phyloP scores from a whole-genome alignment of 2,113 vertebrate species.

The Cathartes aura region DNA sequence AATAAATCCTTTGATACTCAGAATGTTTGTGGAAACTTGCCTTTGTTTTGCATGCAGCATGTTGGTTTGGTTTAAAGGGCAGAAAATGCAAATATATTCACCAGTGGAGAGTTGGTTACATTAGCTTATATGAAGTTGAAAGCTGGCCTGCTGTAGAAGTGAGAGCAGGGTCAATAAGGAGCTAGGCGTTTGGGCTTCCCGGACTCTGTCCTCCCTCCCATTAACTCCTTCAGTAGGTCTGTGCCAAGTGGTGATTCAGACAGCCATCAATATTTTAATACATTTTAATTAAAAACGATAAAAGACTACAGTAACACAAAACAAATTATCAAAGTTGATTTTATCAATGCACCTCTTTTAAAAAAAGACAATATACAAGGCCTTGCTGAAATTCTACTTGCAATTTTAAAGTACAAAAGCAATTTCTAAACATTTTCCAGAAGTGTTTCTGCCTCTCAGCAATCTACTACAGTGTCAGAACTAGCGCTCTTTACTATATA shows the following conservation, averaged over 20 bases:
- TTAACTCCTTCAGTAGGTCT: not conserved
- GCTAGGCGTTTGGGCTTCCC: not conserved
- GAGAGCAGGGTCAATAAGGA: not conserved
- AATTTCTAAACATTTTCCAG: not conserved
- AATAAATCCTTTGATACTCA: constrained; percentile 29
- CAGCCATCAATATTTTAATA: not conserved
- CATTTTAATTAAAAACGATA: not conserved
- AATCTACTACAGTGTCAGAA: not conserved
- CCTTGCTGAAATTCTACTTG: not conserved
- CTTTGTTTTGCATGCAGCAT: not conserved
- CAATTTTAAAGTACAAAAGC: not conserved
- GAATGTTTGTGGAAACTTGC: not conserved
- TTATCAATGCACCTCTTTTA: not conserved
- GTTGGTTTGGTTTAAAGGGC: not conserved
- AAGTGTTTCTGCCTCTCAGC: not conserved
- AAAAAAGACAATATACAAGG: not conserved
- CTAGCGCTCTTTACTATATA: not conserved
- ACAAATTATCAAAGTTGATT: not conserved
- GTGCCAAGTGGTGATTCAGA: not conserved
- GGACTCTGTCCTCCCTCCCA: not conserved
- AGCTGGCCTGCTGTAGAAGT: not conserved
- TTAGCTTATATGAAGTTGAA: not conserved
- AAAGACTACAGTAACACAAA: not conserved
- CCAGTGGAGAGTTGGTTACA: not conserved
- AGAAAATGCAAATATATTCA: not conserved